Base-by-base conservation (phyloP, 2,797 vertebrate genomes). In the Arctocebus calabarensis region DNA sequence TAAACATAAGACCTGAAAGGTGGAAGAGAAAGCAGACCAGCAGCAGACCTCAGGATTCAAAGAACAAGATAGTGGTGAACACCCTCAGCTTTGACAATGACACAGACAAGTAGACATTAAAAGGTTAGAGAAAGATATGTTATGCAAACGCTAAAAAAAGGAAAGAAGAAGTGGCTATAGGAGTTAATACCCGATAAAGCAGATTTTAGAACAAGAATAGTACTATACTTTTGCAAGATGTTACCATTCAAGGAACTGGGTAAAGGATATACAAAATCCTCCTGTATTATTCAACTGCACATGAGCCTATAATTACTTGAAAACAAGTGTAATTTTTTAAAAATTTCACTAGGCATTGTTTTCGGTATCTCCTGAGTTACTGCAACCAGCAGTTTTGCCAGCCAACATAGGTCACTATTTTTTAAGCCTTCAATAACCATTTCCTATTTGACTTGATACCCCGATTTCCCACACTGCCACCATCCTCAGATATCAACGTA, bases 261-360 rank as follows among this genome's bases (percentile, higher is more conserved):
- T 27, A n/a, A 45, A 61, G 25, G 16, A 22, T 61, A 52, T 12
- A 27, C 27, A 23, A 45, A 23, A 40, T 77, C 8, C 77, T 34
- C 27, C 84, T 91, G 43, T 77, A 16, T 91, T 86, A 52, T 71
- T 81, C 37, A 86, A 37, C 83, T 82, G 8, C n/a, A 77, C 61
- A 59, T 48, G 34, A 77, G 43, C 84, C 40, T 52, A 77, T 12
- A 83, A 27, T 77, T 57, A 79, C 34, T 88, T 62, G n/a, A 55
- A 64, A 71, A 20, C 84, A 89, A 93, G 40, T 93, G 81, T 27
- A 85, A 62, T 29, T 90, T 66, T 66, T 68, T 14, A 34, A 90
- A 84, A 66, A 34, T 34, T 86, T 71, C 12, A 87, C 37, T 52
- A 62, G 27, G 59, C 29, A 61, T 2, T 40, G 57, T 94, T 95